Conservation (phyloP, 2,113 vertebrate genomes). For the Anarrhichthys ocellatus region DNA sequence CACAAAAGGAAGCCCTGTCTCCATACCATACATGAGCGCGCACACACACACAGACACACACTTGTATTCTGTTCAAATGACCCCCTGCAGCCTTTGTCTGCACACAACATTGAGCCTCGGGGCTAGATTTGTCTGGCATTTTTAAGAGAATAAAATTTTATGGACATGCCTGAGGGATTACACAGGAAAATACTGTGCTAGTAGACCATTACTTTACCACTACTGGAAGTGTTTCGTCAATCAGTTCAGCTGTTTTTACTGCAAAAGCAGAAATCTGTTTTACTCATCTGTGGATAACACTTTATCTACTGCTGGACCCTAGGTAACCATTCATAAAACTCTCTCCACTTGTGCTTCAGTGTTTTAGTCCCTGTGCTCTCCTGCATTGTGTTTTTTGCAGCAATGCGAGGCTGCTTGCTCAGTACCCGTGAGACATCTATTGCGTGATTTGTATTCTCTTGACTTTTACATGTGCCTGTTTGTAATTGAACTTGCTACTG, state of each 20-base stretch:
- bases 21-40: slow-evolving; percentile 20
- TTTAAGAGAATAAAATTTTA: slow-evolving; percentile 43
- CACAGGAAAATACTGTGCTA: slow-evolving; percentile 7
- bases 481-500: slow-evolving; percentile 78
- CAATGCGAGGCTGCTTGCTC: slow-evolving; percentile 44
- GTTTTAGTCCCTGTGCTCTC: slow-evolving; percentile 18
- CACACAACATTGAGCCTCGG: slow-evolving; percentile 17
- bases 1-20: slow-evolving; percentile 40
- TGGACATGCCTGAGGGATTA: slow-evolving; percentile 34
- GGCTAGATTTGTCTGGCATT: slow-evolving; percentile 42
- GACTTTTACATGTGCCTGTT: slow-evolving; percentile 78
- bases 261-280: slow-evolving; percentile 30
- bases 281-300: slow-evolving; percentile 32
- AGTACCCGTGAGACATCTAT: slow-evolving; percentile 66
- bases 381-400: slow-evolving; percentile 39
- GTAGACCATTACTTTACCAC: slow-evolving; percentile 10
- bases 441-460: slow-evolving; percentile 80
- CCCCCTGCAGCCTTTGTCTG: slow-evolving; percentile 36
- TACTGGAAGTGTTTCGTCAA: neutral
- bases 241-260: slow-evolving; percentile 5
- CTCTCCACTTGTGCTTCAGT: slow-evolving; percentile 2
- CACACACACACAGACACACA: slow-evolving; percentile 12
- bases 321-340: slow-evolving; percentile 29
- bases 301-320: slow-evolving; percentile 23
- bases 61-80: slow-evolving; percentile 28